Conservation (phyloP, 1,140 invertebrate species). For the Ostrea edulis region DNA sequence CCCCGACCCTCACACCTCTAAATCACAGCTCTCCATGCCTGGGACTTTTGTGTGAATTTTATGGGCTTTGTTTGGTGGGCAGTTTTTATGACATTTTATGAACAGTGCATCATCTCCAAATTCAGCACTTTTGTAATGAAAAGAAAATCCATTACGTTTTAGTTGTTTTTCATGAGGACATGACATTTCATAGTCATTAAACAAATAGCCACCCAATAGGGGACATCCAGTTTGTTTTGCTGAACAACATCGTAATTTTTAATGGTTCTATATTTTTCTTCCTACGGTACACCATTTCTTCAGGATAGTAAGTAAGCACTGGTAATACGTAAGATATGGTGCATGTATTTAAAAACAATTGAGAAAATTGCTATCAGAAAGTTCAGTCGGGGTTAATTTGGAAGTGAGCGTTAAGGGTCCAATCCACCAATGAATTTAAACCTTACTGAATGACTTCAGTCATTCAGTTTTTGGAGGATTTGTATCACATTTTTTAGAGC, state of each 20-base stretch:
- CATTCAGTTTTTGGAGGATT: background rate
- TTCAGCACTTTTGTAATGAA: background rate
- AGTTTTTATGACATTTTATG: constrained; percentile 17
- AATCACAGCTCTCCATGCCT: background rate
- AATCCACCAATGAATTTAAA: background rate
- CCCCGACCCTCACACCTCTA: background rate
- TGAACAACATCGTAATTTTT: background rate
- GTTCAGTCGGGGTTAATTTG: too few relatives aligned
- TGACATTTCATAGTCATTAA: constrained; percentile 1
- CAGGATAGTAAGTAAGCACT: too few relatives aligned
- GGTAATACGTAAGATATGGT: too few relatives aligned
- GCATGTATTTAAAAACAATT: too few relatives aligned
- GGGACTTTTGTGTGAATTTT: constrained; percentile 9
- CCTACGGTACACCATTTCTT: too few relatives aligned
- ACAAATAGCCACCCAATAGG: background rate
- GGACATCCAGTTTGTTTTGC: background rate
- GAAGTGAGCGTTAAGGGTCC: too few relatives aligned
- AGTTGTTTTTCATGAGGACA: background rate
- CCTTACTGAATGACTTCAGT: background rate
- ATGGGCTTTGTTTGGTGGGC: background rate
- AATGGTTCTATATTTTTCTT: background rate
- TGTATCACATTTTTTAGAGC: too few relatives aligned
- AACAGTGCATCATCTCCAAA: constrained; percentile 10
- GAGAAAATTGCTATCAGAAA: too few relatives aligned
- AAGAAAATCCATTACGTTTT: constrained; percentile 18